Percentiles rank a stretch among this genome's conserved stretches.
Conservation (phyloP, 2,113 vertebrate species). For the Gadus macrocephalus region DNA sequence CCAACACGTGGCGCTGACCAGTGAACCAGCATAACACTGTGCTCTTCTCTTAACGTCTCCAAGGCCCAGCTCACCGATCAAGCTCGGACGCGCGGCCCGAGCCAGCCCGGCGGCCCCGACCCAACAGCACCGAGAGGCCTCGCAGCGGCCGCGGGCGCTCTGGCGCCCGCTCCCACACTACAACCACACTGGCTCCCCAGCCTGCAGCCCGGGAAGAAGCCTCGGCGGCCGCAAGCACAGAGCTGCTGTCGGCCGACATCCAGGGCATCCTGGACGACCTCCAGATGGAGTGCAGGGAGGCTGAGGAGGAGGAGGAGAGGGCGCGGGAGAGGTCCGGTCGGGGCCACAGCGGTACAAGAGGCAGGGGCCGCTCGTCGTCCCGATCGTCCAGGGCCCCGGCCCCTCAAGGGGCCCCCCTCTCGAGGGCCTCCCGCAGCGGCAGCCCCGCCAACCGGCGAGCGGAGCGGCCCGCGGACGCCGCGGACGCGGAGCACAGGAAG, state of each 20-base stretch:
- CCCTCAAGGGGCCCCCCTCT: slow-evolving; percentile 36
- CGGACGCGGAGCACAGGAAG: slow-evolving; percentile 68
- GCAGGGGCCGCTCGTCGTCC: slow-evolving; percentile 59
- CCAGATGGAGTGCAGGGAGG: slow-evolving; percentile 73
- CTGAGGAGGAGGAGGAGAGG: slow-evolving; percentile 33
- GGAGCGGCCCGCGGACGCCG: slow-evolving; percentile 54
- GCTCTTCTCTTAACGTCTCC: background rate
- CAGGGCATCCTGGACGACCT: slow-evolving; percentile 89
- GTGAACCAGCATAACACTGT: no score
- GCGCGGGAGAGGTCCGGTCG: slow-evolving; percentile 48
- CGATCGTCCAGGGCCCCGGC: slow-evolving; percentile 50
- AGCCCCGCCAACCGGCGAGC: slow-evolving; percentile 78
- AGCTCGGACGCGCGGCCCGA: slow-evolving; percentile 74
- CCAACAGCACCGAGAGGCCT: slow-evolving; percentile 61
- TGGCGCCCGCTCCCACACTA: slow-evolving; percentile 35
- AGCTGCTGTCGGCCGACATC: slow-evolving; percentile 84
- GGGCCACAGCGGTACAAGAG: slow-evolving; percentile 37
- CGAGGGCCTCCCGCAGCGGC: slow-evolving; percentile 70
- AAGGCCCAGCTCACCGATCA: slow-evolving; percentile 63
- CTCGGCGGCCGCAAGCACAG: slow-evolving; percentile 58
- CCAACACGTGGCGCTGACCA: no score
- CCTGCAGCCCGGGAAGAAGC: slow-evolving; percentile 31
- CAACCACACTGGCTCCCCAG: slow-evolving; percentile 13
- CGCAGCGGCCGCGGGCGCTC: slow-evolving; percentile 36
- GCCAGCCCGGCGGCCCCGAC: slow-evolving; percentile 47